Evolutionary conservation across 53 echinoderm and acorn worm species (phyloP).

Genomic region (Holothuria scabra): DNA sequence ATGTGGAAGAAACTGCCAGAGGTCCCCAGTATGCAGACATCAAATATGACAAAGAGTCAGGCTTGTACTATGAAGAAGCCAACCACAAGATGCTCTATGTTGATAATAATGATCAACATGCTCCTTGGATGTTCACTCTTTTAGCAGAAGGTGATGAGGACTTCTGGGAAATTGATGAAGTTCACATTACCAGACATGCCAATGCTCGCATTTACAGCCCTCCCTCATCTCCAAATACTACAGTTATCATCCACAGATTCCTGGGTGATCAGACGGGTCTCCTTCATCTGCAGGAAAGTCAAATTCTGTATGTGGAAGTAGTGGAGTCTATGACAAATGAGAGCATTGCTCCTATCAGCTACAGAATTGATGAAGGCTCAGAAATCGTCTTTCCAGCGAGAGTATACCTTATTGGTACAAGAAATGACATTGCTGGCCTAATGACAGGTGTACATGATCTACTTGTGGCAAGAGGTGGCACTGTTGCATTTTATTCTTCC

Average conservation of each 20-base stretch:
- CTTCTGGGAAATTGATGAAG: constrained; percentile 86
- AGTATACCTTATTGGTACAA: constrained; percentile 72
- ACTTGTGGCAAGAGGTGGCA: constrained; percentile 72
- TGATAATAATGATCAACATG: constrained; percentile 78
- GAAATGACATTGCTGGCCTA: constrained; percentile 69
- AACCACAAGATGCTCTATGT: constrained; percentile 78
- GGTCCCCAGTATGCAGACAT: constrained; percentile 91
- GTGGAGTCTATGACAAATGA: constrained; percentile 88
- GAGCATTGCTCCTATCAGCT: constrained; percentile 84
- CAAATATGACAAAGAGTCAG: constrained; percentile 74
- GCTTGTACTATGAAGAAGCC: constrained; percentile 68
- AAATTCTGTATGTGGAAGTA: constrained; percentile 82
- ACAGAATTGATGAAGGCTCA: constrained; percentile 76
- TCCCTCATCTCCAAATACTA: constrained; percentile 64
- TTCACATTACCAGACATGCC: constrained; percentile 81
- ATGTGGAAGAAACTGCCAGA: constrained; percentile 82
- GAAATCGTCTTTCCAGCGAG: constrained; percentile 88
- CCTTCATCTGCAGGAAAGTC: constrained; percentile 69
- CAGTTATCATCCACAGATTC: constrained; percentile 82
- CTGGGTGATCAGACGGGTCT: constrained; percentile 87
- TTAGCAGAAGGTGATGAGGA: constrained; percentile 77
- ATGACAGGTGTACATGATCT: constrained; percentile 90
- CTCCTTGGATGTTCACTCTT: constrained; percentile 87
- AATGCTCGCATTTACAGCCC: constrained; percentile 85
- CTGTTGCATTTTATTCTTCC: constrained; percentile 71